Conservation (phyloP, 2,888 invertebrate genomes). For the Apamea anceps region DNA sequence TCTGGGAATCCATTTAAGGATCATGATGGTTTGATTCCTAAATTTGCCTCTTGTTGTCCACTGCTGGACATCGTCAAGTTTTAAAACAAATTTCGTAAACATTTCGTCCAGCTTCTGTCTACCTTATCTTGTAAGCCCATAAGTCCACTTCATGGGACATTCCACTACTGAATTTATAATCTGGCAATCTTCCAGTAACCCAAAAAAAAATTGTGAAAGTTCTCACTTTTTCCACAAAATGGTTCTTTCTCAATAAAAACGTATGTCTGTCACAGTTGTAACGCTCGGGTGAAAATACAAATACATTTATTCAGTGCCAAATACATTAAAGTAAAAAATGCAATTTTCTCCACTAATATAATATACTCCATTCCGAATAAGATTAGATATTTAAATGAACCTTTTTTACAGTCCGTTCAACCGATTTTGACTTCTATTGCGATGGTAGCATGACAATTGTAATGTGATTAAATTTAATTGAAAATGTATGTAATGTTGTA, state of each 20-base stretch:
- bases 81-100: not conserved
- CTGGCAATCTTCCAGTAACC: constrained; percentile 36
- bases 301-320: not conserved
- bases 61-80: not conserved
- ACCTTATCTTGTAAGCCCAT: not conserved
- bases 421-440: too few species aligned
- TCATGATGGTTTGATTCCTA: not conserved
- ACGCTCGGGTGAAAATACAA: not conserved
- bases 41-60: not conserved
- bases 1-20: not conserved
- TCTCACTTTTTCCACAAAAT: constrained; percentile 12
- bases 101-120: not conserved
- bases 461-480: too few species aligned
- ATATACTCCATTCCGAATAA: too few species aligned
- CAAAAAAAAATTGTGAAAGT: constrained; percentile 28
- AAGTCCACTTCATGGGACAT: constrained; percentile 18
- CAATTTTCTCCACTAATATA: not conserved
- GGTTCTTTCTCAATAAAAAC: constrained; percentile 1
- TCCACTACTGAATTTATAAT: constrained; percentile 21
- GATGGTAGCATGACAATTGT: too few species aligned
- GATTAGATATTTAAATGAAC: too few species aligned
- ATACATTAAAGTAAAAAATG: not conserved
- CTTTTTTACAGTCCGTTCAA: too few species aligned
- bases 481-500: too few species aligned
- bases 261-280: not conserved